Percentiles rank a stretch among this genome's conserved stretches.
Evolutionary conservation across 2,113 vertebrate species (phyloP).

Genomic region (Cryptotis parvus): DNA sequence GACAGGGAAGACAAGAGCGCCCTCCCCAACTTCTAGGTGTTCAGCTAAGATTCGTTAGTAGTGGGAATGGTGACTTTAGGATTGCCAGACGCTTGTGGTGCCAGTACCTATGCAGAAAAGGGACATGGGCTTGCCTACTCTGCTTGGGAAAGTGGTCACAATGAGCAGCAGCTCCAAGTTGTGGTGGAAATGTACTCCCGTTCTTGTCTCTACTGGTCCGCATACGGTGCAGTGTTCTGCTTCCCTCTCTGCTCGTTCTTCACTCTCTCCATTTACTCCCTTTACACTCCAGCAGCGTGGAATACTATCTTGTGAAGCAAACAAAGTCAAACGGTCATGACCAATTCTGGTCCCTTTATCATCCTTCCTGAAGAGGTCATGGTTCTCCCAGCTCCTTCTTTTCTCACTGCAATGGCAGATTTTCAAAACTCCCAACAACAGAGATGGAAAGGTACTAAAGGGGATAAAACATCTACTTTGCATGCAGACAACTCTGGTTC

Average conservation of each 20-base stretch:
- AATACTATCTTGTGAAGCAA: neutral
- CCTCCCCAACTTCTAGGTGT: neutral
- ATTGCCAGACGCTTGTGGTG: neutral
- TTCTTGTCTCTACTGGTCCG: neutral
- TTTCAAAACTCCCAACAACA: constrained; percentile 35
- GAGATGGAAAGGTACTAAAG: too few relatives aligned
- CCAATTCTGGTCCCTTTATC: constrained; percentile 36
- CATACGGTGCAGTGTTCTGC: neutral
- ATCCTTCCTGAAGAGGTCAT: neutral
- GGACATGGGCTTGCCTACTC: neutral
- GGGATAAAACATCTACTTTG: too few relatives aligned
- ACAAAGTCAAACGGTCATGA: neutral
- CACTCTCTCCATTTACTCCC: neutral
- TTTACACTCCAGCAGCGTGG: neutral
- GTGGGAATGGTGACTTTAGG: neutral
- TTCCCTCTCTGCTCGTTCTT: constrained; percentile 2
- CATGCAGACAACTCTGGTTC: too few relatives aligned
- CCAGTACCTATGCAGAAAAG: constrained; percentile 3
- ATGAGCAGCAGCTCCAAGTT: neutral
- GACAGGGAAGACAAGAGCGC: neutral
- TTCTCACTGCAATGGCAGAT: neutral
- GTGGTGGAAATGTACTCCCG: too few relatives aligned
- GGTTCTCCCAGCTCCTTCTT: constrained; percentile 8
- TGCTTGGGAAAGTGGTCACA: neutral
- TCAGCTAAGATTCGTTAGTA: neutral